Evolutionary conservation across 2,888 invertebrate species (phyloP), one percentile per base, ranked within the genome.

Genomic region (Drymonia ruficornis): DNA sequence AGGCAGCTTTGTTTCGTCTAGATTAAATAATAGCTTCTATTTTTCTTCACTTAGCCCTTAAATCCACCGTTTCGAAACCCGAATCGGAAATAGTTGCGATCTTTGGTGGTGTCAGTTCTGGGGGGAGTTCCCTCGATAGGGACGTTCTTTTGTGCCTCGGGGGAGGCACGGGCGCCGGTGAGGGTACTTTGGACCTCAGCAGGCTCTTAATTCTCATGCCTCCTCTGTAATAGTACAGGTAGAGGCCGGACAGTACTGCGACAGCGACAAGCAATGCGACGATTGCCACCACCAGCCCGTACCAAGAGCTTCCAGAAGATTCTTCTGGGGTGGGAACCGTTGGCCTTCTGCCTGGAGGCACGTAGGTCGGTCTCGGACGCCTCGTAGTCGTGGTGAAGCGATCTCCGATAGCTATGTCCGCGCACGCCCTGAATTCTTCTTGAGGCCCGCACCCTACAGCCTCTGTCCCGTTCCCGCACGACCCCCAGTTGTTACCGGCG

Each of bases 371-470:
- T 71, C 93, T 89, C 7, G 93, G 93, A 19, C 85, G 76, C 53
- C 76, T 86, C 0, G 92, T 91, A 0, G 90, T 89, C 0, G 91
- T 89, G 0, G 90, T 82, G 55, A 92, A 84, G 29, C 82, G 76
- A 55, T 94, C 94, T 2, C 95, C 95, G 40, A 98, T 95, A 15
- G 95, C 93, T 45, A 97, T 95, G 74, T 98, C 97, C 0, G 97
- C 95, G 68, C 97, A 97, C 0, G 96, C 96, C 18, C 97, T 94
- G 76, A 98, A 98, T 76, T 97, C 97, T 80, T 98, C 98, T 79
- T 98, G 98, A 0, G 96, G 96, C 0, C 98, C 98, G 76, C 98
- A 98, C 0, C 98, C 98, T 0, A 98, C 96, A 0, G 95, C 96
- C 34, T 96, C 96, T 47, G 94, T 95, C 0, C 96, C 96, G 74